A percentile compares a stretch with the other conserved stretches of the same genome.
phyloP scores from a whole-genome alignment of 2,113 vertebrate species.

The Calonectris borealis region DNA sequence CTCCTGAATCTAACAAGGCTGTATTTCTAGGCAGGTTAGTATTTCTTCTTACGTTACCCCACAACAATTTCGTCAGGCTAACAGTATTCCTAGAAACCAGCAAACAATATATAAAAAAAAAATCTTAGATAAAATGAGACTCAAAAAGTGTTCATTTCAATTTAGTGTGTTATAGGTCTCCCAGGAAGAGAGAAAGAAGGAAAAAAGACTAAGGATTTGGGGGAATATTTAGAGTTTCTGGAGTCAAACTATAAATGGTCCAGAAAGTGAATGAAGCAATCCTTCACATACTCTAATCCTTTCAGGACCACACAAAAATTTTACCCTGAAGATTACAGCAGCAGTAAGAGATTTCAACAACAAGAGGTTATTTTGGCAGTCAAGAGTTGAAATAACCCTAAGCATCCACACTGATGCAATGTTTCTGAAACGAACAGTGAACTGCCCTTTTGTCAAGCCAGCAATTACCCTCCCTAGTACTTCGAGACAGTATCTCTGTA shows the following conservation, averaged over 20 bases:
- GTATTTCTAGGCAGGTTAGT: neutral
- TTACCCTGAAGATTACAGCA: neutral
- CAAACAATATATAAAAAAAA: neutral
- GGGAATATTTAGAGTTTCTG: neutral
- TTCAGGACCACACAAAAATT: neutral
- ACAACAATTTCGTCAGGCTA: neutral
- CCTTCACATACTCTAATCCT: neutral
- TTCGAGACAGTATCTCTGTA: neutral
- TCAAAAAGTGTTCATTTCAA: neutral
- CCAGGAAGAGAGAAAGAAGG: neutral
- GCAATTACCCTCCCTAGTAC: neutral
- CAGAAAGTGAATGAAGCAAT: neutral
- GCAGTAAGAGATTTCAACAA: neutral
- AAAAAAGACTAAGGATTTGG: neutral
- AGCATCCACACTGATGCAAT: neutral
- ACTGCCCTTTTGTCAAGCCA: neutral
- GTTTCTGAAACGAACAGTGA: neutral
- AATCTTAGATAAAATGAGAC: neutral
- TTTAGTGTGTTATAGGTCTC: neutral
- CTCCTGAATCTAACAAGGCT: neutral
- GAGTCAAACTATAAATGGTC: neutral
- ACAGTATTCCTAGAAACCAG: neutral
- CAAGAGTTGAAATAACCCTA: neutral
- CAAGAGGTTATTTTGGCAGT: neutral
- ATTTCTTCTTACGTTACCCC: neutral